Conservation (phyloP, 2,888 invertebrate species). For the Tenthredo amoena region DNA sequence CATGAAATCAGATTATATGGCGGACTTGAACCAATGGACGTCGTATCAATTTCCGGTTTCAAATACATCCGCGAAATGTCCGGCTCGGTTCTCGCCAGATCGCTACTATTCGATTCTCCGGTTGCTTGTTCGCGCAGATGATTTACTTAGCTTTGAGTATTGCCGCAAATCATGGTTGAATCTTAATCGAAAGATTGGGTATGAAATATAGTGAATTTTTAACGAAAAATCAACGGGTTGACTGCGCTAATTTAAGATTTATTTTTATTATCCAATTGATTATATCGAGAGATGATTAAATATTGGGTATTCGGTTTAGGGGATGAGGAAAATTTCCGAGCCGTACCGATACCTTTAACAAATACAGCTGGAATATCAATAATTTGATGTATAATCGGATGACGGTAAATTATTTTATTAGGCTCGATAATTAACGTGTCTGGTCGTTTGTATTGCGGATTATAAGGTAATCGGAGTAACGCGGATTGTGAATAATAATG, state of each 20-base stretch:
- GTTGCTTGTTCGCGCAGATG: not conserved
- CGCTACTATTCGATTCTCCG: not conserved
- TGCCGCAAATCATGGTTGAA: not conserved
- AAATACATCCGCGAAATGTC: not conserved
- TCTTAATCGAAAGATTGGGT: not conserved
- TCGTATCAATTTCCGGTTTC: constrained; percentile 32
- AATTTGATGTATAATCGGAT: constrained; percentile 21
- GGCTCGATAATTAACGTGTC: constrained; percentile 22
- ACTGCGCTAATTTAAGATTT: not conserved
- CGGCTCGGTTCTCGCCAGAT: not conserved
- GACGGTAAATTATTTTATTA: not conserved
- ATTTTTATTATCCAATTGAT: not conserved
- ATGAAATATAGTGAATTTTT: not conserved
- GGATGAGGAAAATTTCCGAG: not conserved
- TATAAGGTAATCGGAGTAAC: not conserved
- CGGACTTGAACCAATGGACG: constrained; percentile 2
- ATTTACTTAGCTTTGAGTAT: not conserved
- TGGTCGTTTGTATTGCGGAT: not conserved
- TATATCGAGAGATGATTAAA: not conserved
- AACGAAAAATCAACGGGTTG: not conserved
- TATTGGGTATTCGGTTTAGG: not conserved
- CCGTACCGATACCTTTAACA: not conserved
- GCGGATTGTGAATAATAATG: not conserved
- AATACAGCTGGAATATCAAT: not conserved
- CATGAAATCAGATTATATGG: constrained; percentile 64